Percentiles rank a stretch among this genome's conserved stretches.
These are phyloP conservation scores for Puffinus mauretanicus DNA, from an alignment of 2,113 vertebrate species.

Conservation along the genomic window DNA sequence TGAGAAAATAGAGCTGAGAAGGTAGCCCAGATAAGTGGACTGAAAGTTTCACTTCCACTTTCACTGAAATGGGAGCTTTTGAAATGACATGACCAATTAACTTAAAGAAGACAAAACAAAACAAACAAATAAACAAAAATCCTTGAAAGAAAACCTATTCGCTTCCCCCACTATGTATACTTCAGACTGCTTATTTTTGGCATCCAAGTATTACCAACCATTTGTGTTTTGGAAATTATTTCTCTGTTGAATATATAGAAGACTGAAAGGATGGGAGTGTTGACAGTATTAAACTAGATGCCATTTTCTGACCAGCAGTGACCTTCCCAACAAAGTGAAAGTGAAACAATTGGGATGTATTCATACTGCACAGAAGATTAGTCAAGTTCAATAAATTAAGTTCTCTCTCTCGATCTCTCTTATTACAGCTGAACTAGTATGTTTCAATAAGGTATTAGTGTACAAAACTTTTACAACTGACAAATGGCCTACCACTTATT, in stretches of 20 bases:
- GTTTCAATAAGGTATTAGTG: neutral
- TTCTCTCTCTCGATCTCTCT: neutral
- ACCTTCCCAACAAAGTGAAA: neutral
- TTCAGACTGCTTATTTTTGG: neutral
- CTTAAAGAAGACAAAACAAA: neutral
- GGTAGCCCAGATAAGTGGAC: neutral
- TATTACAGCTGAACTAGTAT: neutral
- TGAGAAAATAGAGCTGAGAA: neutral
- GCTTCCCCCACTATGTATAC: rapidly evolving
- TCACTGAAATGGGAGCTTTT: neutral
- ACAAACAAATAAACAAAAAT: neutral
- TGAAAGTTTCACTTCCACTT: neutral
- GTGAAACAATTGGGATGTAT: neutral
- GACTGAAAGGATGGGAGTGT: neutral
- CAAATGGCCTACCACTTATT: neutral
- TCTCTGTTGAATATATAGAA: neutral
- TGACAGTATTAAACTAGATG: neutral
- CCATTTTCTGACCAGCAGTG: neutral
- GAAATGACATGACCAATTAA: neutral
- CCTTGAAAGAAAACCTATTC: neutral
- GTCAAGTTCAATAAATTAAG: neutral
- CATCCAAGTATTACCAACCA: neutral
- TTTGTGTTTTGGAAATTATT: neutral
- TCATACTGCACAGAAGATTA: neutral
- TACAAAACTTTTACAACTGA: neutral